These are phyloP conservation scores for Chaenodraco wilsoni DNA, from an alignment of 2,797 vertebrate genomes.

Conservation along the genomic window DNA sequence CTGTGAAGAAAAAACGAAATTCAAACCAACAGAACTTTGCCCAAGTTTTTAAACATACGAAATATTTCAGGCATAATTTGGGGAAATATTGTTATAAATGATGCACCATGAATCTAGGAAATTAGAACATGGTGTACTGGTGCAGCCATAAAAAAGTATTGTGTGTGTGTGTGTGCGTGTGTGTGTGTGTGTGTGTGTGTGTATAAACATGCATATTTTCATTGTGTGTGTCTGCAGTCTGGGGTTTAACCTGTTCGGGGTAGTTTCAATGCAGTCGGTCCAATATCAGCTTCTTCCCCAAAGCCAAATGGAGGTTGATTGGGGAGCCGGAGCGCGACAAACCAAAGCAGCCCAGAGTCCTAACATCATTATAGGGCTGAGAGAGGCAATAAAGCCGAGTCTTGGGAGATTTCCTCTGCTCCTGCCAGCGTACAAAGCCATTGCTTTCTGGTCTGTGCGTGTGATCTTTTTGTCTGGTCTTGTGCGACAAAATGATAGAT, in stretches of 20 bases:
- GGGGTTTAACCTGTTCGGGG: conserved; percentile 79
- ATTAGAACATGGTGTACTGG: not conserved
- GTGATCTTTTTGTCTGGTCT: conserved; percentile 71
- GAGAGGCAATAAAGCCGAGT: conserved; percentile 82
- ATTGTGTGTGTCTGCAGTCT: conserved; percentile 55
- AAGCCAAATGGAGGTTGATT: conserved; percentile 77
- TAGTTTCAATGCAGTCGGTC: conserved; percentile 74
- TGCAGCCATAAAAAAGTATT: not conserved
- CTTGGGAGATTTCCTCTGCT: conserved; percentile 80
- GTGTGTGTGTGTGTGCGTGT: not conserved
- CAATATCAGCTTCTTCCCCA: conserved; percentile 76
- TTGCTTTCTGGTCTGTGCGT: conserved; percentile 63
- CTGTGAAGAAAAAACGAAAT: conserved; percentile 7
- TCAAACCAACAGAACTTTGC: not conserved
- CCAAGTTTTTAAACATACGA: conserved; percentile 9
- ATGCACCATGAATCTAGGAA: conserved; percentile 7
- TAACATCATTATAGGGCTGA: conserved; percentile 83
- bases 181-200: not conserved
- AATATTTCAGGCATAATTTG: not conserved
- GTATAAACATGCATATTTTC: conserved; percentile 26
- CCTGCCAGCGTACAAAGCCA: conserved; percentile 70
- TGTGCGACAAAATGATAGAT: conserved; percentile 75
- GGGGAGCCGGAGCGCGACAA: conserved; percentile 73
- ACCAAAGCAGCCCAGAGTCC: conserved; percentile 77
- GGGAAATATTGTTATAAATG: conserved; percentile 10